These are phyloP conservation scores for Dicrostonyx torquatus DNA, from an alignment of 2,797 vertebrate genomes.

Conservation along the genomic window DNA sequence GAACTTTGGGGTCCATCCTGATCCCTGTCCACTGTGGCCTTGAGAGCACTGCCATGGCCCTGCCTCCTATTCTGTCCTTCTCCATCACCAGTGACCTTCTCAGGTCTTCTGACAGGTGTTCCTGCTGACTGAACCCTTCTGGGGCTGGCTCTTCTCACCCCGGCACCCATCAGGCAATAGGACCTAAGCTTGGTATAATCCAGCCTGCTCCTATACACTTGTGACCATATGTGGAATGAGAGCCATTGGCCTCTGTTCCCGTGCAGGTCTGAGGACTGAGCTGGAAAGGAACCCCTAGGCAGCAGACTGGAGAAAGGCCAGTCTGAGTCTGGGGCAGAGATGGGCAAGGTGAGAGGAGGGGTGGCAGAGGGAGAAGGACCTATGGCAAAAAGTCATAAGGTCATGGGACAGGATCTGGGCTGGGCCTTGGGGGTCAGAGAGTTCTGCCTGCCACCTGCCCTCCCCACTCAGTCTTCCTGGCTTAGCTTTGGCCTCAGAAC, in stretches of 20 bases:
- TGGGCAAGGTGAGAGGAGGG: background rate
- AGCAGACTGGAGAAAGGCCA: background rate
- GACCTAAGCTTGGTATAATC: background rate
- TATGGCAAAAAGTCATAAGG: background rate
- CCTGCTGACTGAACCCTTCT: background rate
- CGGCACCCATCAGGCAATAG: background rate
- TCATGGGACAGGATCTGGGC: background rate
- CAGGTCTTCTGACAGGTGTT: background rate
- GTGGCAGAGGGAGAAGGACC: background rate
- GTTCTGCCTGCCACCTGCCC: background rate
- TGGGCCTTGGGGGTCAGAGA: background rate
- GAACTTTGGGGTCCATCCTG: background rate
- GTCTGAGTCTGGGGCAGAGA: background rate
- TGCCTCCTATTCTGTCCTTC: background rate
- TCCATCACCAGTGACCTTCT: background rate
- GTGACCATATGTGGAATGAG: background rate
- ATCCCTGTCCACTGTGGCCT: fast-evolving
- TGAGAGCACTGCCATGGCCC: background rate
- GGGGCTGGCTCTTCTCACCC: background rate
- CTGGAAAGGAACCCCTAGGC: background rate
- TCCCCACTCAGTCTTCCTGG: conserved; percentile 12
- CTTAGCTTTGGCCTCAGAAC: conserved; percentile 44
- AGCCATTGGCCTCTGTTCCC: background rate
- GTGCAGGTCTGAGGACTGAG: background rate
- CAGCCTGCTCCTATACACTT: background rate